A percentile compares a stretch with the other conserved stretches of the same genome.
Conservation (phyloP, 2,113 vertebrate genomes). For the Alaudala cheleensis region DNA sequence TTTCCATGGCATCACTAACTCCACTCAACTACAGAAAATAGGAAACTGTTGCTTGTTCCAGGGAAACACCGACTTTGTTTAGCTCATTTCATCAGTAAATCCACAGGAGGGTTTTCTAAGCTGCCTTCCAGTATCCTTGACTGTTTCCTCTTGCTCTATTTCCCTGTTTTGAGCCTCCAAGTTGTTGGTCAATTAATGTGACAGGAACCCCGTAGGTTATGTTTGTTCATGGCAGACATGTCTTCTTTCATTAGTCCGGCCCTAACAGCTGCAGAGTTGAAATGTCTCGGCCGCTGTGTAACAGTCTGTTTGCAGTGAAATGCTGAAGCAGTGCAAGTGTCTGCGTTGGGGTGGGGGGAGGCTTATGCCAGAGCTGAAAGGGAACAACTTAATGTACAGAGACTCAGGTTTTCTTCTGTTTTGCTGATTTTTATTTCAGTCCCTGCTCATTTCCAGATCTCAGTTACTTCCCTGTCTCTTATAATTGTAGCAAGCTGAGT, state of each 20-base stretch:
- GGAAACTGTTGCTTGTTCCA: background rate
- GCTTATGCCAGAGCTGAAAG: background rate
- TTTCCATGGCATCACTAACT: background rate
- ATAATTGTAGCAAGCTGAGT: background rate
- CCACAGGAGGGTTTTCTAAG: background rate
- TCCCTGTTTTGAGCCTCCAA: conserved; percentile 23
- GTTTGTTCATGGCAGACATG: conserved; percentile 12
- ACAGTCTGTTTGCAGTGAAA: background rate
- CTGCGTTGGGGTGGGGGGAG: background rate
- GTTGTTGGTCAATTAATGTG: conserved; percentile 22
- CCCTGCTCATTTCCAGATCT: background rate
- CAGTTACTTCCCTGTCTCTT: background rate
- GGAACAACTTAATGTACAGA: background rate
- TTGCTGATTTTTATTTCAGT: background rate
- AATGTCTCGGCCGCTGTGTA: background rate
- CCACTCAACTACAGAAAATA: background rate
- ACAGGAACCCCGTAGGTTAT: conserved; percentile 21
- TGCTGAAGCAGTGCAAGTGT: background rate
- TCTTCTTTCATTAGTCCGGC: conserved; percentile 23
- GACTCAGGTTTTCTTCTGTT: background rate
- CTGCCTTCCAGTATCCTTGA: background rate
- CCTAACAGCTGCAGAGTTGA: conserved; percentile 1
- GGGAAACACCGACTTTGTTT: background rate
- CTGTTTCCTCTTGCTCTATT: conserved; percentile 31
- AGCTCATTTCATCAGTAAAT: background rate